Base-by-base conservation (phyloP, 2,113 vertebrate genomes). In the Struthio camelus region DNA sequence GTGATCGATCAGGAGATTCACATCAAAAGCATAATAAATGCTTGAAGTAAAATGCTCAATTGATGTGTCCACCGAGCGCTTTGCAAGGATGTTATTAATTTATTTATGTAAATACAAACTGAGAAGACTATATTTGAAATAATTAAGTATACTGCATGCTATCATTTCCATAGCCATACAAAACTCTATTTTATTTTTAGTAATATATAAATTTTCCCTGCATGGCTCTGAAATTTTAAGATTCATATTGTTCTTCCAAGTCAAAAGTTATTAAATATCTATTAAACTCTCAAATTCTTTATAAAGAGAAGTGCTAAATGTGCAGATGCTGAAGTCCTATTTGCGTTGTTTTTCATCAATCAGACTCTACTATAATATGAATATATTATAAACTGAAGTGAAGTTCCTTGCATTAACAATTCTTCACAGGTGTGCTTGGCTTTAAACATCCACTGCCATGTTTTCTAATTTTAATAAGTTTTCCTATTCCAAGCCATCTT, bases 321-420 rank as follows among this genome's bases (percentile, higher is more conserved):
- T 85, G 91, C 50, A 90, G 36, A 97, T 94, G 70, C 53, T 82
- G 64, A 85, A 32, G 32, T 38, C 72, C 95, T 54, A 72, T 80
- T 93, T 94, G 58, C n/a, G 91, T 95, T 97, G 73, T 56, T 94
- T 97, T 96, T 93, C 94, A 96, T 97, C 95, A 97, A 84, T 90
- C 78, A 94, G 48, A 85, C 87, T 93, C 91, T 65, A 91, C 93
- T 94, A 87, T 92, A 95, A 91, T 42, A 50, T 38, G 34, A 96
- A 96, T 93, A 95, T 94, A 91, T 77, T 97, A 40, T 36, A 97
- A 97, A 83, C 27, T 28, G 58, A 97, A 96, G 85, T 75, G 4
- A 87, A 90, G 79, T 66, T 66, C 87, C 88, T 69, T 75, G 10
- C 22, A 24, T 32, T 73, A 78, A 25, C 14, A 58, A 78, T 64